phyloP scores from a whole-genome alignment of 2,113 vertebrate genomes.

The Sebastes fasciatus region DNA sequence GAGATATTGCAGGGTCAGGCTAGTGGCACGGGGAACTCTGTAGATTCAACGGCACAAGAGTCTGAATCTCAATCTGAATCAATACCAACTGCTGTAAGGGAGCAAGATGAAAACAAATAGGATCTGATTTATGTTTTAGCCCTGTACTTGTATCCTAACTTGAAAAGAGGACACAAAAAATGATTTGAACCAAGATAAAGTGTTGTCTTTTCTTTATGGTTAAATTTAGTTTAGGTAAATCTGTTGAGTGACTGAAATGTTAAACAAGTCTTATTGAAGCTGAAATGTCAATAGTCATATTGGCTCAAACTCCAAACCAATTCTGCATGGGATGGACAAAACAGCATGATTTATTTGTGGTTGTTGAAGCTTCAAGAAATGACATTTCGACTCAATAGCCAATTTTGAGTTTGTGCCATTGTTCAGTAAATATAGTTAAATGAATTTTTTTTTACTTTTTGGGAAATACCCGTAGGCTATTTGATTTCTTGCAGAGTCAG shows the following conservation, averaged over 20 bases:
- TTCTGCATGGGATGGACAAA: neutral
- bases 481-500: too few species aligned
- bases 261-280: neutral
- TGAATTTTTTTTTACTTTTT: too few species aligned
- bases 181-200: neutral
- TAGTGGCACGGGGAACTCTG: neutral
- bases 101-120: neutral
- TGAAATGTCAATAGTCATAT: neutral
- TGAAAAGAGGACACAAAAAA: neutral
- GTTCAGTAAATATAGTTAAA: too few species aligned
- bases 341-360: too few species aligned
- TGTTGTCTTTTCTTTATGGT: neutral
- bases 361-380: neutral
- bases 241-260: neutral
- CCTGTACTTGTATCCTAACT: too few species aligned
- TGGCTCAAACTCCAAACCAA: neutral
- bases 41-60: neutral
- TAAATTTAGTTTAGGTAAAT: neutral
- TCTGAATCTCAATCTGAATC: neutral
- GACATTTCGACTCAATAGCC: neutral
- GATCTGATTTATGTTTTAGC: neutral
- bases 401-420: neutral
- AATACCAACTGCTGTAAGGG: neutral
- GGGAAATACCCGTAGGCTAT: too few species aligned
- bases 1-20: constrained; percentile 1